Evolutionary conservation across 2,888 invertebrate species (phyloP).

Genomic region (Exocentrus adspersus): DNA sequence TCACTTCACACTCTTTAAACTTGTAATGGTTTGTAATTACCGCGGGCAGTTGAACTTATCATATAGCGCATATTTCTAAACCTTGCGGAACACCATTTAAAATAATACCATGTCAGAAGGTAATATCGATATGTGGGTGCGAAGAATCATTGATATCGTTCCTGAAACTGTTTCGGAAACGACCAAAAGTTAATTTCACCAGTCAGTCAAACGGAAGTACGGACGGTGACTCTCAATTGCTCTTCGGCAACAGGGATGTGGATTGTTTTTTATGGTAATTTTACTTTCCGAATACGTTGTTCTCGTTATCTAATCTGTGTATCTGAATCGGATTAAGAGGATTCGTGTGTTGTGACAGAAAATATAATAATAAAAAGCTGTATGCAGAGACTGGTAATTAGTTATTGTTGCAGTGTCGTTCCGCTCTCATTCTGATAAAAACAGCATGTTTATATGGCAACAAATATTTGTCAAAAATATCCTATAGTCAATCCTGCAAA

Average conservation of each 20-base stretch:
- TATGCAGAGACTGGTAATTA: not conserved
- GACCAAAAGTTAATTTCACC: constrained; percentile 30
- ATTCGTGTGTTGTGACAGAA: not conserved
- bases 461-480: too few species aligned
- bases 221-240: constrained; percentile 42
- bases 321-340: constrained; percentile 14
- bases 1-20: constrained; percentile 19
- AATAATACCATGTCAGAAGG: constrained; percentile 16
- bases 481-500: too few species aligned
- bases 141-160: constrained; percentile 24
- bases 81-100: not conserved
- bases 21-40: not conserved
- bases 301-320: constrained; percentile 17
- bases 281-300: constrained; percentile 15
- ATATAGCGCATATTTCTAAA: not conserved
- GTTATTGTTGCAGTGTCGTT: not conserved
- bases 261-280: constrained; percentile 29
- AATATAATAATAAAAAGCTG: constrained; percentile 1
- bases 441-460: too few species aligned
- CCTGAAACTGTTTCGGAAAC: constrained; percentile 28
- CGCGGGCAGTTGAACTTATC: not conserved
- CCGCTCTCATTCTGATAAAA: not conserved
- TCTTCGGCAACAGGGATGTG: constrained; percentile 39
- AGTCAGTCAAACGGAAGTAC: constrained; percentile 41
- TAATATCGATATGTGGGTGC: constrained; percentile 12